These are phyloP conservation scores for Nasonovia ribisnigri DNA, from an alignment of 2,888 invertebrate species.

Conservation along the genomic window DNA sequence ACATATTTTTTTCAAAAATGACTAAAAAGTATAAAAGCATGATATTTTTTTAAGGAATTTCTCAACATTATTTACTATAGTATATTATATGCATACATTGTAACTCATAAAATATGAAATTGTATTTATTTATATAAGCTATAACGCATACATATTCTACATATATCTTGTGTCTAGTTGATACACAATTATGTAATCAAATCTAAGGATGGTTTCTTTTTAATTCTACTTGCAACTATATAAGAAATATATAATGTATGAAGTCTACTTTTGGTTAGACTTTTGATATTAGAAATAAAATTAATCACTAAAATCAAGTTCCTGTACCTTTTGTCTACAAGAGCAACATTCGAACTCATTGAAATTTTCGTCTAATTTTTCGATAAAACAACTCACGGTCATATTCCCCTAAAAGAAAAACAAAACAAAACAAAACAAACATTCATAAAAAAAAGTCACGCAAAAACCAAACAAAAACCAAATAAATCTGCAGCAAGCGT, in stretches of 20 bases:
- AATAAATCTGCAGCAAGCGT: constrained; percentile 42
- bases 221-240: constrained; percentile 53
- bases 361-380: constrained; percentile 89
- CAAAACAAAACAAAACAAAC: constrained; percentile 65
- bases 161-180: neutral
- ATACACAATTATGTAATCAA: constrained; percentile 22
- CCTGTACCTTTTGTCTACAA: constrained; percentile 91
- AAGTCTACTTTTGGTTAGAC: constrained; percentile 61
- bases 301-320: constrained; percentile 32
- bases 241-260: constrained; percentile 20
- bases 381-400: constrained; percentile 69
- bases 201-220: constrained; percentile 23
- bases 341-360: constrained; percentile 98
- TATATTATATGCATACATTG: neutral
- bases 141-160: neutral
- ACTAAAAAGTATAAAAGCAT: neutral
- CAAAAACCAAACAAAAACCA: constrained; percentile 44
- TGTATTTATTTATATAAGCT: neutral
- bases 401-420: constrained; percentile 64
- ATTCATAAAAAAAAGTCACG: constrained; percentile 53
- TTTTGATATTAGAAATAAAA: constrained; percentile 33
- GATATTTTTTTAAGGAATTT: neutral
- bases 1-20: neutral
- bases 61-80: neutral
- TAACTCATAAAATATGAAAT: neutral